Evolutionary conservation across 2,113 vertebrate genomes (phyloP).

Genomic region (Glaucidium brasilianum): DNA sequence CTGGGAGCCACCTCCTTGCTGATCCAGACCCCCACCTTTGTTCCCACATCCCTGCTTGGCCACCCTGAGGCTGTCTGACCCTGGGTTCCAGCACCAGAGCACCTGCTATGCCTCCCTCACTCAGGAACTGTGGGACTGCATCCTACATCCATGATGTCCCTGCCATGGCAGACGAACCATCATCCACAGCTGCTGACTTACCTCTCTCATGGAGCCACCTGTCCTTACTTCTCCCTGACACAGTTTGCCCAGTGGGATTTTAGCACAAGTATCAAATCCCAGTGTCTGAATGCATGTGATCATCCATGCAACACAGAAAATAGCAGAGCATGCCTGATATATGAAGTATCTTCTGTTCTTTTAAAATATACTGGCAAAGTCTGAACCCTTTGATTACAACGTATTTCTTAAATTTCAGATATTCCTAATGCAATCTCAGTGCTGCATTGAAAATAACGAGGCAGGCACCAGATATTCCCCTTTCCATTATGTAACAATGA

Average conservation of each 20-base stretch:
- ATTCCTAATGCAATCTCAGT: background rate
- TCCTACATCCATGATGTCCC: too few relatives aligned
- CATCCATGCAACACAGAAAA: background rate
- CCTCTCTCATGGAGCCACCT: background rate
- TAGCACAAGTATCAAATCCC: background rate
- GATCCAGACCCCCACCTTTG: background rate
- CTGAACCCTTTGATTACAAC: background rate
- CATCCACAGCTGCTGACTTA: rapidly evolving
- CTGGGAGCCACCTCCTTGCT: background rate
- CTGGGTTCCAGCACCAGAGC: rapidly evolving
- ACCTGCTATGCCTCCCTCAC: background rate
- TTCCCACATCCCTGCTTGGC: rapidly evolving
- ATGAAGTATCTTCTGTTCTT: background rate
- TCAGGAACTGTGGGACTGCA: rapidly evolving
- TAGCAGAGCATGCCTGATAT: background rate
- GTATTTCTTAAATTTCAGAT: background rate
- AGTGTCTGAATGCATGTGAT: too few relatives aligned
- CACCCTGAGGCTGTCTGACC: background rate
- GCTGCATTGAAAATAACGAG: background rate
- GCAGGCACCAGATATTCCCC: background rate
- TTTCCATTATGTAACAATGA: background rate
- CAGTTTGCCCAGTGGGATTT: background rate
- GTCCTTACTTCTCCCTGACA: background rate
- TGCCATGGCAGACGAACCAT: rapidly evolving
- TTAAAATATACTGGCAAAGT: background rate